These are phyloP conservation scores for Barypeithes pellucidus DNA, from an alignment of 2,888 invertebrate species.

Conservation along the genomic window DNA sequence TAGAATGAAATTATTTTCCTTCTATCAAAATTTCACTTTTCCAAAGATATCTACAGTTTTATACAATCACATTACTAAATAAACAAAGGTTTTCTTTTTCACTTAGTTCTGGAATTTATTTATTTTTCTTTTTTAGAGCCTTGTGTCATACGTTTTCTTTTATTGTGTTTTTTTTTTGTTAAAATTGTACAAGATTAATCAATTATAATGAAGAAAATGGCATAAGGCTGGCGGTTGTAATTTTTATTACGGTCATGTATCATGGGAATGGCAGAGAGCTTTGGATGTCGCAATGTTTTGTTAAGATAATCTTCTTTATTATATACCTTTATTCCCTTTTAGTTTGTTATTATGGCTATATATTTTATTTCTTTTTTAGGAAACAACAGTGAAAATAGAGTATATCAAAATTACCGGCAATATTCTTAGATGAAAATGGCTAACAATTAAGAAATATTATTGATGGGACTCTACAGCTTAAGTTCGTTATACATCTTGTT, in stretches of 20 bases:
- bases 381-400: too few species aligned
- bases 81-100: background rate
- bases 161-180: background rate
- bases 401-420: too few species aligned
- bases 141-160: background rate
- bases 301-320: slow-evolving; percentile 1
- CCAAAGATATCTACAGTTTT: too few species aligned
- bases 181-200: background rate
- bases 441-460: too few species aligned
- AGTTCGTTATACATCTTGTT: too few species aligned
- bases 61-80: background rate
- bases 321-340: background rate
- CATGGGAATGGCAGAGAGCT: background rate
- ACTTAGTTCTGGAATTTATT: background rate
- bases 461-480: too few species aligned
- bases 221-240: background rate
- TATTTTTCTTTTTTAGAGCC: background rate
- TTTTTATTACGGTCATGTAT: background rate
- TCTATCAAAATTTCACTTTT: too few species aligned
- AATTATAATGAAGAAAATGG: background rate
- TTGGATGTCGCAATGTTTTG: background rate
- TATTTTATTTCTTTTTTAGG: background rate
- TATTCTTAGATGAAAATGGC: too few species aligned
- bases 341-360: background rate
- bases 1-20: too few species aligned